Base-by-base conservation (phyloP, 2,113 vertebrate species). In the Gymnobelideus leadbeateri region DNA sequence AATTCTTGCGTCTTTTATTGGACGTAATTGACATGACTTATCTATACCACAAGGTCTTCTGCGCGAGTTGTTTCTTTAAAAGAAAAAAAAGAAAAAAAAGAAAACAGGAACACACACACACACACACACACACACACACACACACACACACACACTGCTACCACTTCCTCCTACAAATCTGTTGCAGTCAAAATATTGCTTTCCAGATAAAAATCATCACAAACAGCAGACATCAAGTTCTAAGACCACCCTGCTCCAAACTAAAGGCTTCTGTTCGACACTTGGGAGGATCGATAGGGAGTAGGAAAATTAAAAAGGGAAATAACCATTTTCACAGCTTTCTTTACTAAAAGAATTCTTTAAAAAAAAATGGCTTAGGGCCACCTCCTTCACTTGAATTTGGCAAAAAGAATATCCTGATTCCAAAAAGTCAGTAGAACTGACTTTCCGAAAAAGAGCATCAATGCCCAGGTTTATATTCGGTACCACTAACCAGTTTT, bases 281-380 rank as follows among this genome's bases (percentile, higher is more conserved):
- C n/a, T 9, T 92, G 23, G 43, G 0, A 6, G 89, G 68, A 19
- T 43, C 10, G 68, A n/a, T n/a, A n/a, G 25, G 14, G 68, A n/a
- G n/a, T 92, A 95, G 89, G 93, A 96, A 96, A 55, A 91, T 19
- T 43, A 50, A 55, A 77, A 54, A 93, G 89, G 90, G 52, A 92
- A 89, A 46, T 55, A 49, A 25, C 57, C 51, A 0, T 92, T 90
- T 90, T 91, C 92, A 37, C 61, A 6, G 0, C 26, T 11, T 50
- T 47, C 89, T 10, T 16, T 89, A 23, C 26, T 0, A 24, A 50
- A 54, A 49, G 46, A 50, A 57, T n/a, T 47, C 31, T 68, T 11
- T 51, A 2, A 24, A 68, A 77, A 68, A 77, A 77, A 77, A 92
- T 43, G 4, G 26, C 46, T 37, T 43, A 43, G 3, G 23, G 61